Conservation (phyloP, 2,113 vertebrate genomes). For the Corythoichthys intestinalis region DNA sequence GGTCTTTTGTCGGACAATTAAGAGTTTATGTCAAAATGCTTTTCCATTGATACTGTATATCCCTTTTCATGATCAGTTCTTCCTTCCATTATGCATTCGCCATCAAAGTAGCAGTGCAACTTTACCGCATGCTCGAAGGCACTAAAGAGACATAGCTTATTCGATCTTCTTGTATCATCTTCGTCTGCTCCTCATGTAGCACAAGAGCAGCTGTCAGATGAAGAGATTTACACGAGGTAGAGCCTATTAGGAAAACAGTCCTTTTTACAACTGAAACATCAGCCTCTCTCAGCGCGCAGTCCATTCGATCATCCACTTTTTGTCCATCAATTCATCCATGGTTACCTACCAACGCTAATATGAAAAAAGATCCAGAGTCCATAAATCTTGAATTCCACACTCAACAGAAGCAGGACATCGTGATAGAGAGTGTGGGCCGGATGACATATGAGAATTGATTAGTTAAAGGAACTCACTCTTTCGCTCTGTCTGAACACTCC, state of each 20-base stretch:
- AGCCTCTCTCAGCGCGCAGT: slow-evolving; percentile 23
- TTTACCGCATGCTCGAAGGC: slow-evolving; percentile 26
- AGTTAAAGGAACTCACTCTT: slow-evolving; percentile 59
- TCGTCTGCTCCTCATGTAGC: slow-evolving; percentile 33
- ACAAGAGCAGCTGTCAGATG: slow-evolving; percentile 47
- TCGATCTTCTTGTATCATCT: slow-evolving; percentile 56
- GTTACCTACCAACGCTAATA: slow-evolving; percentile 40
- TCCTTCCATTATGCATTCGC: slow-evolving; percentile 31
- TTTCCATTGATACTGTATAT: slow-evolving; percentile 40
- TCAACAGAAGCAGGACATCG: slow-evolving; percentile 25
- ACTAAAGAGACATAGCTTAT: slow-evolving; percentile 12
- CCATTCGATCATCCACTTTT: slow-evolving; percentile 18
- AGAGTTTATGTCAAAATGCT: slow-evolving; percentile 26
- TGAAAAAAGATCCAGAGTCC: slow-evolving; percentile 24
- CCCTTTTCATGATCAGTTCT: slow-evolving; percentile 20
- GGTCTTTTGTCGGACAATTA: slow-evolving; percentile 17
- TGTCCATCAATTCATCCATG: slow-evolving; percentile 38
- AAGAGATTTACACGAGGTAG: slow-evolving; percentile 39
- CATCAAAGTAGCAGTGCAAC: slow-evolving; percentile 27
- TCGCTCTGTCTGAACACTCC: slow-evolving; percentile 35
- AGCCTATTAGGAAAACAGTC: slow-evolving; percentile 52
- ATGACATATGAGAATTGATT: slow-evolving; percentile 56
- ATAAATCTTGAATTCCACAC: slow-evolving; percentile 23
- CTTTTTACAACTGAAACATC: slow-evolving; percentile 28
- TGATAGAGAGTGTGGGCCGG: slow-evolving; percentile 39